phyloP scores from a whole-genome alignment of 2,797 vertebrate species.

The Microhierax caerulescens region DNA sequence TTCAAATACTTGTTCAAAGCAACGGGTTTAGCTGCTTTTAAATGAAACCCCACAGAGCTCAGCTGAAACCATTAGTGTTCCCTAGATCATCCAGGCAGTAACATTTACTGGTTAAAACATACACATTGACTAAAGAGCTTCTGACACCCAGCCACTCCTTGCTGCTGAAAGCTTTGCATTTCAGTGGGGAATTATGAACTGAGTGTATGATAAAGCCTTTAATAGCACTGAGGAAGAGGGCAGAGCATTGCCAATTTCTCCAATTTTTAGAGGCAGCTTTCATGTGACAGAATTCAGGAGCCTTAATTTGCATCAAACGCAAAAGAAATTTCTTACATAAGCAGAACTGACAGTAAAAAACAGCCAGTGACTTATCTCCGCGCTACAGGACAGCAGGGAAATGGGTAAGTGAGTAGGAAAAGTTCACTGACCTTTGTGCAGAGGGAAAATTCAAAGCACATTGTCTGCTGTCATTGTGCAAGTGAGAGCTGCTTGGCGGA shows the following conservation, averaged over 20 bases:
- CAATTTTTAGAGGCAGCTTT: constrained; percentile 14
- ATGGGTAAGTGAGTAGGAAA: neutral
- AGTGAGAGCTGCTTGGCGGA: neutral
- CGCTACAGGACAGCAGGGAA: neutral
- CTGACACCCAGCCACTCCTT: neutral
- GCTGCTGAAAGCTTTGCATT: neutral
- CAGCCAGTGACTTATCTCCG: neutral
- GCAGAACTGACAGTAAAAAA: constrained; percentile 43
- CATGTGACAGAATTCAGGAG: constrained; percentile 37
- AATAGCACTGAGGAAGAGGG: neutral
- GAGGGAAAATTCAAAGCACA: constrained; percentile 17
- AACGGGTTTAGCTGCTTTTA: constrained; percentile 1
- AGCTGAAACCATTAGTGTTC: neutral
- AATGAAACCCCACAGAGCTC: neutral
- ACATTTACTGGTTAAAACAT: neutral
- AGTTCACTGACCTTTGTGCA: neutral
- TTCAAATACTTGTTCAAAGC: neutral
- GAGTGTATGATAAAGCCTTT: neutral
- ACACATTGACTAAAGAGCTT: neutral
- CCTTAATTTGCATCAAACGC: constrained; percentile 12
- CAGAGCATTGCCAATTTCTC: constrained; percentile 28
- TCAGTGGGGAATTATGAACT: neutral
- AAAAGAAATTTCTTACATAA: constrained; percentile 30
- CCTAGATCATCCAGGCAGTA: neutral
- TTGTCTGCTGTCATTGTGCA: neutral